Conservation (phyloP, 2,797 vertebrate genomes). For the Leptatherina wallacei region DNA sequence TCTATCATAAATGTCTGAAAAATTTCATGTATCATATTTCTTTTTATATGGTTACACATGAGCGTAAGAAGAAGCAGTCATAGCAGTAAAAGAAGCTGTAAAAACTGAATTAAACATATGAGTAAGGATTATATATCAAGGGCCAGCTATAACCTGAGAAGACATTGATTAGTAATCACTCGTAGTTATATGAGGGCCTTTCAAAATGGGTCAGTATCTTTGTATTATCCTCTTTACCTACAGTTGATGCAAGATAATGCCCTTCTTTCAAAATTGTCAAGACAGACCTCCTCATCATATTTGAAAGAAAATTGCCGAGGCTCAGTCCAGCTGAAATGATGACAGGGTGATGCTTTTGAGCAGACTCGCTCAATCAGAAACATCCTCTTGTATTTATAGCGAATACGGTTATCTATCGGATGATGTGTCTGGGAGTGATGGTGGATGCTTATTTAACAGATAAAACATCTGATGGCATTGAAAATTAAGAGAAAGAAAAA, state of each 20-base stretch:
- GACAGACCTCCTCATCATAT: conserved; percentile 47
- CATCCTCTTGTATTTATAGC: conserved; percentile 27
- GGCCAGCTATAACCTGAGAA: conserved; percentile 40
- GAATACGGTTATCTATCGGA: conserved; percentile 11
- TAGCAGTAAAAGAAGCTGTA: conserved; percentile 4
- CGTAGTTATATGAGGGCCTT: conserved; percentile 69
- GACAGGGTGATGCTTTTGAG: conserved; percentile 42
- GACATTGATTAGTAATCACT: conserved; percentile 77
- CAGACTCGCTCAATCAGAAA: conserved; percentile 56
- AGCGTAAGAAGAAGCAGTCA: conserved; percentile 10
- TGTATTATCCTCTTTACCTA: conserved; percentile 70
- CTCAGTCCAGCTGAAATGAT: conserved; percentile 53
- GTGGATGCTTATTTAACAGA: background rate
- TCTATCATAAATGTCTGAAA: background rate
- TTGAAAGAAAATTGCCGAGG: conserved; percentile 49
- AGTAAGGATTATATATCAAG: conserved; percentile 46
- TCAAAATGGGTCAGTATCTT: conserved; percentile 62
- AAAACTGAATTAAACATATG: conserved; percentile 37
- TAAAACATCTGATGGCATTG: background rate
- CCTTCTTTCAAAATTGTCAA: conserved; percentile 35
- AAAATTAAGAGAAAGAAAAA: background rate
- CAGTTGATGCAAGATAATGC: conserved; percentile 56
- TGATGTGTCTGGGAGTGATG: background rate
- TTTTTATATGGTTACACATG: conserved; percentile 1
- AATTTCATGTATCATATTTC: background rate